phyloP scores from a whole-genome alignment of 1,140 invertebrate species.

The Oppia nitens region DNA sequence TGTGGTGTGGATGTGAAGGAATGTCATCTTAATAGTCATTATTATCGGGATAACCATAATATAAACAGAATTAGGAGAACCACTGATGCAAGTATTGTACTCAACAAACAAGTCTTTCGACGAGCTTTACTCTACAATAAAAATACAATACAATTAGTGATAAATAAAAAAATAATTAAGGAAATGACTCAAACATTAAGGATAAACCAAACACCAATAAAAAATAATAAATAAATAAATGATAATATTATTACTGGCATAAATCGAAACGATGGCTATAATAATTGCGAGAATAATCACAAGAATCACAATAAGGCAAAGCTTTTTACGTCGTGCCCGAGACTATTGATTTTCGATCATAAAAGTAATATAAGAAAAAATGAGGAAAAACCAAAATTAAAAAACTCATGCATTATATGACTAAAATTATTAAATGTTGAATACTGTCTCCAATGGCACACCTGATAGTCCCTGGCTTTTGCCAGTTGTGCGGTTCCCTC shows the following conservation, averaged over 20 bases:
- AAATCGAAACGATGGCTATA: slow-evolving; percentile 19
- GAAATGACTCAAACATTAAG: no score
- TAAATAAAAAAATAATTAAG: no score
- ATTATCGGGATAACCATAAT: not conserved
- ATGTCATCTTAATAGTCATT: slow-evolving; percentile 1
- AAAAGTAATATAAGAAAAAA: not conserved
- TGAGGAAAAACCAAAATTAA: not conserved
- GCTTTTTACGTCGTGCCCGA: slow-evolving; percentile 5
- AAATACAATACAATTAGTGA: not conserved
- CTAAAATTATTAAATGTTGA: not conserved
- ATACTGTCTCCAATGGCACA: slow-evolving; percentile 22
- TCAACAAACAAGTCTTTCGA: slow-evolving; percentile 3
- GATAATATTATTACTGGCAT: slow-evolving; percentile 9
- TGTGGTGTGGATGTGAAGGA: no score
- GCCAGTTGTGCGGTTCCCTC: slow-evolving; percentile 59
- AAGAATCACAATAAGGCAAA: slow-evolving; percentile 4
- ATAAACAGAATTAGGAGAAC: slow-evolving; percentile 2
- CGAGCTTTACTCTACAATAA: slow-evolving; percentile 3
- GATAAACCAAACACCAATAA: no score
- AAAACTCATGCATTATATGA: not conserved
- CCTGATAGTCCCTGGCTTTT: slow-evolving; percentile 62
- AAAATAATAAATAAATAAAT: no score
- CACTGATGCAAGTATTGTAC: not conserved
- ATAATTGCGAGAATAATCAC: slow-evolving; percentile 6
- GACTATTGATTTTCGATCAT: no score